phyloP scores from a whole-genome alignment of 2,888 invertebrate genomes.

The Bursaphelenchus okinawaensis region DNA sequence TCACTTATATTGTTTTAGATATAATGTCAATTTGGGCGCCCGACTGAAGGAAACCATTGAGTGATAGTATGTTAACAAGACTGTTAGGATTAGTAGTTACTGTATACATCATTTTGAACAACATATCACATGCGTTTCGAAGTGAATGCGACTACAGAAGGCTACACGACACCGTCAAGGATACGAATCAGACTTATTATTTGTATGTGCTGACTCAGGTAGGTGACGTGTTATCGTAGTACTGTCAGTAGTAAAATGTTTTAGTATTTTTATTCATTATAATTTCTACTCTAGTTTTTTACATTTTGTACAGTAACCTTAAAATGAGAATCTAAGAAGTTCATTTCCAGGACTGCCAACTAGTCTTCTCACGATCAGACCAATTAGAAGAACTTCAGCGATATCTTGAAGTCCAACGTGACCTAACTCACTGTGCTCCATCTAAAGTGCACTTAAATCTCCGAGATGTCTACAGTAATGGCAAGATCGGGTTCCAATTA shows the following conservation, averaged over 20 bases:
- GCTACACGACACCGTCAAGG: not conserved
- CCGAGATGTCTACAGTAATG: conserved; percentile 15
- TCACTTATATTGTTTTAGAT: too few species aligned
- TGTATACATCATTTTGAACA: too few species aligned
- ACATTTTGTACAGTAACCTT: too few species aligned
- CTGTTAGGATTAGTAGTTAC: too few species aligned
- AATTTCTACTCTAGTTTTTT: too few species aligned
- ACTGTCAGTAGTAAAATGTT: too few species aligned
- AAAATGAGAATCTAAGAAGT: too few species aligned
- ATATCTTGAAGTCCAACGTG: conserved; percentile 24
- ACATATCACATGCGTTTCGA: not conserved
- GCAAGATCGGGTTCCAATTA: conserved; percentile 23
- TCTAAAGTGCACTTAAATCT: conserved; percentile 41
- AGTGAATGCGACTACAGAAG: not conserved
- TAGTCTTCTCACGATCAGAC: conserved; percentile 40
- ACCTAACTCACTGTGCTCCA: conserved; percentile 38
- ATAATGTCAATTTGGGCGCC: too few species aligned
- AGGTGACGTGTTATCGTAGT: too few species aligned
- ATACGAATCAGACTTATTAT: not conserved
- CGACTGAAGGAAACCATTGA: too few species aligned
- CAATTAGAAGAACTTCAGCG: conserved; percentile 25
- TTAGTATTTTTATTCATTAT: too few species aligned
- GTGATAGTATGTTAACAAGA: too few species aligned
- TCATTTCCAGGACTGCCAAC: conserved; percentile 45
- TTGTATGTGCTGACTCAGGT: not conserved